Percentiles rank a stretch among this genome's conserved stretches.
phyloP scores from a whole-genome alignment of 2,113 vertebrate species.

The Catharus minimus region DNA sequence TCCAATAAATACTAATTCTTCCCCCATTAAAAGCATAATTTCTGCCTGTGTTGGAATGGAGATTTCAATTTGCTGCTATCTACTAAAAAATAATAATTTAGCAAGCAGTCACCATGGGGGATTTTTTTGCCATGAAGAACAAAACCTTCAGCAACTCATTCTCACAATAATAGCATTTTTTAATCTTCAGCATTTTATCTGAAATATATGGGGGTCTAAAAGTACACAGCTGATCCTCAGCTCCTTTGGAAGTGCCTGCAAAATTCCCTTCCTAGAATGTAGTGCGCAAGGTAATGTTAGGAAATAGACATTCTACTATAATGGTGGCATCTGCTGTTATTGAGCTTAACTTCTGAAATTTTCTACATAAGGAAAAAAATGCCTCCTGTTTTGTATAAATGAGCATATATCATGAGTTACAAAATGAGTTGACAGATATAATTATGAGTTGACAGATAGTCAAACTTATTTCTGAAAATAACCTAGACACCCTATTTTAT shows the following conservation, averaged over 20 bases:
- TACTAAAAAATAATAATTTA: neutral
- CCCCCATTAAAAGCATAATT: neutral
- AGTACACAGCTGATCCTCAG: neutral
- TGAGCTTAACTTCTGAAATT: neutral
- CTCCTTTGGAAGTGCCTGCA: neutral
- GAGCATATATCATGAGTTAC: neutral
- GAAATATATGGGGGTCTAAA: neutral
- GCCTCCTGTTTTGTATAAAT: neutral
- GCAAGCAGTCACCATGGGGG: neutral
- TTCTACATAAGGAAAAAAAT: neutral
- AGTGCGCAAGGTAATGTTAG: neutral
- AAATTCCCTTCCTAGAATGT: neutral
- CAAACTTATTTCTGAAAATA: neutral
- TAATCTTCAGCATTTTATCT: neutral
- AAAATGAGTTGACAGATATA: neutral
- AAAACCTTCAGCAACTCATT: neutral
- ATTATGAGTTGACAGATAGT: neutral
- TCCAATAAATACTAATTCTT: neutral
- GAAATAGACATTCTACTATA: neutral
- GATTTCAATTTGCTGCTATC: neutral
- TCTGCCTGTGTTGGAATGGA: neutral
- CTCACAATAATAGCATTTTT: neutral
- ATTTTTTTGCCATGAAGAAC: neutral
- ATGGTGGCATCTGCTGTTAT: neutral
- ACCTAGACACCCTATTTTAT: neutral